Conservation (phyloP, 2,113 vertebrate genomes). For the Naja naja region DNA sequence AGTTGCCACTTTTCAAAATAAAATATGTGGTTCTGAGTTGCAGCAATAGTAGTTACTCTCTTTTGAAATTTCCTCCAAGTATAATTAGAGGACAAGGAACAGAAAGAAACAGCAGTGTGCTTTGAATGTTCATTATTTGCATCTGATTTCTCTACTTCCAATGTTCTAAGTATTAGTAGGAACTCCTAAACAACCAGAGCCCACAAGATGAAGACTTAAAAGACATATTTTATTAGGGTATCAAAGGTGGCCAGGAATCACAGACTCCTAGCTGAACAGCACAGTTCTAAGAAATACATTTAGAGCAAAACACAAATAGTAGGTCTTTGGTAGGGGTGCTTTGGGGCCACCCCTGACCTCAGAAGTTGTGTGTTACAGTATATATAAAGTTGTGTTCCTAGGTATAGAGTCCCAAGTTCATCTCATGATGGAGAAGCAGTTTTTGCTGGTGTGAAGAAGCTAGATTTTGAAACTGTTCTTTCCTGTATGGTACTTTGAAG, state of each 20-base stretch:
- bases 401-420: background rate
- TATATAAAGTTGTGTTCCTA: background rate
- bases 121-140: background rate
- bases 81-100: background rate
- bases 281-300: slow-evolving; percentile 8
- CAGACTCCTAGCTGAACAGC: slow-evolving; percentile 20
- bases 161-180: background rate
- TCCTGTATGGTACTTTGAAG: background rate
- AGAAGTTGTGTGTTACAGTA: background rate
- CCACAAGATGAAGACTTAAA: background rate
- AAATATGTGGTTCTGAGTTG: background rate
- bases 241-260: slow-evolving; percentile 12
- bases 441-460: background rate
- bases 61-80: background rate
- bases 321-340: slow-evolving; percentile 17
- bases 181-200: background rate
- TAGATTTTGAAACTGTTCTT: background rate
- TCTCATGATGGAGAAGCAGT: background rate
- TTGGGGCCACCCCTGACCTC: background rate
- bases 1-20: background rate
- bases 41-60: background rate
- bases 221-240: slow-evolving; percentile 25
- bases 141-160: background rate
- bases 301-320: slow-evolving; percentile 17
- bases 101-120: background rate